Conservation (phyloP, 1,140 invertebrate genomes). For the Hyphantria cunea region DNA sequence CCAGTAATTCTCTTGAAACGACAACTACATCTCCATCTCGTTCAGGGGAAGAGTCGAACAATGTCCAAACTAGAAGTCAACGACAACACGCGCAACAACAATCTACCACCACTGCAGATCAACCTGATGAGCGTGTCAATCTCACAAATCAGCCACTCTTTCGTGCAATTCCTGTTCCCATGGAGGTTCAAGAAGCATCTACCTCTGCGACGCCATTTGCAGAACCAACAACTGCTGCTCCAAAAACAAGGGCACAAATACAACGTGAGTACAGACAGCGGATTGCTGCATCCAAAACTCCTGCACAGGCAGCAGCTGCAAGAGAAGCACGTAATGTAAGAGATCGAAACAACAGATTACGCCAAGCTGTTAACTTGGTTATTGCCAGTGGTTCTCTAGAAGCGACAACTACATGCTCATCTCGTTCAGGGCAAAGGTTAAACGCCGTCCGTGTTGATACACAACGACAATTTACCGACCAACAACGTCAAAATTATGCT, state of each 20-base stretch:
- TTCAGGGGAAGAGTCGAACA: slow-evolving; percentile 3
- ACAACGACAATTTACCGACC: slow-evolving; percentile 29
- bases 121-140: slow-evolving; percentile 28
- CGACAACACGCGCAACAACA: slow-evolving; percentile 8
- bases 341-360: slow-evolving; percentile 42
- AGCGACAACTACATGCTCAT: background rate
- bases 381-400: slow-evolving; percentile 3
- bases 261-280: slow-evolving; percentile 56
- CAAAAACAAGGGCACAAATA: slow-evolving; percentile 19
- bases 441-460: too few relatives aligned
- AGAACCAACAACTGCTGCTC: slow-evolving; percentile 23
- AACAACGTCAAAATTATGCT: slow-evolving; percentile 29
- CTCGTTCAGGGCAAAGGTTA: slow-evolving; percentile 8
- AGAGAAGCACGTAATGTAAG: slow-evolving; percentile 39
- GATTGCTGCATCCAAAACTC: slow-evolving; percentile 42
- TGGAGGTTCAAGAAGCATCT: slow-evolving; percentile 31
- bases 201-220: slow-evolving; percentile 33
- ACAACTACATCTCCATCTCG: background rate
- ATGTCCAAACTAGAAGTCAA: too few relatives aligned
- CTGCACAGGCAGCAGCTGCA: slow-evolving; percentile 40
- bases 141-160: slow-evolving; percentile 34
- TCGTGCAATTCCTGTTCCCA: slow-evolving; percentile 31
- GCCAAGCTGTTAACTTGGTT: slow-evolving; percentile 37
- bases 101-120: too few relatives aligned
- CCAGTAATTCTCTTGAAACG: background rate